Evolutionary conservation across 2,113 vertebrate genomes (phyloP).

Genomic region (Aegotheles bennettii): DNA sequence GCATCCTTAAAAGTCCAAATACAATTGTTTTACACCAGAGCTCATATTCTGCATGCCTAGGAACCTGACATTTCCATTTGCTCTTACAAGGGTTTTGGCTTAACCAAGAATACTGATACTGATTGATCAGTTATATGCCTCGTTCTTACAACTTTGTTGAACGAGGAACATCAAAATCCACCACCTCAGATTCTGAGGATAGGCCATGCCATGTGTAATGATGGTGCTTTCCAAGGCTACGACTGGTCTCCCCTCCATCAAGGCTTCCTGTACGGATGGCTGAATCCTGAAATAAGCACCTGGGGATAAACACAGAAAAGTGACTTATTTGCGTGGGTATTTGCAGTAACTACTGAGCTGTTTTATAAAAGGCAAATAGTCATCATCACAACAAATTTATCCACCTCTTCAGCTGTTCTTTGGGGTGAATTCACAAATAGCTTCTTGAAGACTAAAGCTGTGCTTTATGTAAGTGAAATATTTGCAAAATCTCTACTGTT

Average conservation of each 20-base stretch:
- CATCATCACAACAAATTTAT: neutral
- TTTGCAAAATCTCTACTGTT: neutral
- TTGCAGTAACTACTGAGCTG: neutral
- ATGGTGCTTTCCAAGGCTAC: conserved; percentile 90
- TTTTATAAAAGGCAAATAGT: neutral
- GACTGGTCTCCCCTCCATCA: conserved; percentile 77
- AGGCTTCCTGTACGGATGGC: conserved; percentile 76
- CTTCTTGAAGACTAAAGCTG: neutral
- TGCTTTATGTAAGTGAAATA: neutral
- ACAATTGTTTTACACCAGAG: neutral
- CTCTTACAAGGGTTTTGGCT: neutral
- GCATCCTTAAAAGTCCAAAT: neutral
- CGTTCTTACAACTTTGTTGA: neutral
- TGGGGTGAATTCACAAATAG: neutral
- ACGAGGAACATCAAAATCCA: neutral
- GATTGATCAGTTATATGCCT: neutral
- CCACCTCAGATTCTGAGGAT: conserved; percentile 87
- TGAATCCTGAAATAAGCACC: conserved; percentile 78
- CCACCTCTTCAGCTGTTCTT: neutral
- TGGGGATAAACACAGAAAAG: conserved; percentile 37
- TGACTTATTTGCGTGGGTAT: neutral
- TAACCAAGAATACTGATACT: neutral
- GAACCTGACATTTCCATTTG: neutral
- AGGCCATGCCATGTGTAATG: conserved; percentile 90
- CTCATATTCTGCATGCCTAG: neutral